Evolutionary conservation across 2,888 invertebrate genomes (phyloP).

Genomic region (Exocentrus adspersus): DNA sequence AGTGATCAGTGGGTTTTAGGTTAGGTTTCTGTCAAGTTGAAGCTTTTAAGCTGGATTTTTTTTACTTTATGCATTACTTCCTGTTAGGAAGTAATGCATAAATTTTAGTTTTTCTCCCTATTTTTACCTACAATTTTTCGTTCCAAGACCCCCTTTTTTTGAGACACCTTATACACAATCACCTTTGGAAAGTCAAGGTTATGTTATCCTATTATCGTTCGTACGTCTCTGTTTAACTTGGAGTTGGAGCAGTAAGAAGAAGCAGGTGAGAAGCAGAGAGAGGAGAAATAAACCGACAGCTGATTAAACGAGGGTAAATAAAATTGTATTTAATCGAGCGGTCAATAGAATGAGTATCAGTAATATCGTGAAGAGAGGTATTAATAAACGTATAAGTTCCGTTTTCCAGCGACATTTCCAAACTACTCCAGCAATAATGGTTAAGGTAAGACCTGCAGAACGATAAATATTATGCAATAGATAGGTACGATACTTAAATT

Average conservation of each 20-base stretch:
- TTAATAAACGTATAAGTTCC: constrained; percentile 9
- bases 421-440: constrained; percentile 29
- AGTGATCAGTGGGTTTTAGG: no score
- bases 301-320: constrained; percentile 10
- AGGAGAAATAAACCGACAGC: not conserved
- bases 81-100: no score
- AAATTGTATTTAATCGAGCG: constrained; percentile 21
- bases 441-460: constrained; percentile 27
- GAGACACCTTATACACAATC: no score
- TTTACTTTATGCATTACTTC: no score
- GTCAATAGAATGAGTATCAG: constrained; percentile 30
- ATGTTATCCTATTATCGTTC: not conserved
- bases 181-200: constrained; percentile 11
- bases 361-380: constrained; percentile 18
- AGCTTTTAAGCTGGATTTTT: no score
- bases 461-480: constrained; percentile 18
- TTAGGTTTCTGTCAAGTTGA: no score
- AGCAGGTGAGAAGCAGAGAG: no score
- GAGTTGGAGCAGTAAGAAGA: no score
- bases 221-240: constrained; percentile 6
- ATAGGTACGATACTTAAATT: not conserved
- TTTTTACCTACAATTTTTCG: no score
- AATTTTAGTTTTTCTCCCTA: no score
- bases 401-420: constrained; percentile 23
- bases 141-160: no score